These are phyloP conservation scores for Lytechinus pictus DNA, from an alignment of 35 echinoderm and acorn worm species.

Conservation along the genomic window DNA sequence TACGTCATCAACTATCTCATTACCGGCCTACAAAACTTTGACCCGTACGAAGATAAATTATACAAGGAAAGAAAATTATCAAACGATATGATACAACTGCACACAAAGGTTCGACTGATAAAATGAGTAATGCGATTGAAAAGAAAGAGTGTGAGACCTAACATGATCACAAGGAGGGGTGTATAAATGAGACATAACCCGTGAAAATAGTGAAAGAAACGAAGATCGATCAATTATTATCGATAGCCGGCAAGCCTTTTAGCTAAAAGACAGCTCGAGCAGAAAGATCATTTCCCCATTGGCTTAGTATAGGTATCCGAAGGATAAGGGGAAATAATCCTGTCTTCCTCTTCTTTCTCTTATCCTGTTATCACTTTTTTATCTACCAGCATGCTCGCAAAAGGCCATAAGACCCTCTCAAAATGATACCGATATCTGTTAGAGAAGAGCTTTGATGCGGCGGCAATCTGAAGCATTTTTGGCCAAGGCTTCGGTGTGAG, in stretches of 20 bases:
- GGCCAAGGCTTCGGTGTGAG: not conserved
- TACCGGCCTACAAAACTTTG: not conserved
- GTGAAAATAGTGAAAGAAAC: not conserved
- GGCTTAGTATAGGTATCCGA: not conserved
- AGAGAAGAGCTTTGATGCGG: not conserved
- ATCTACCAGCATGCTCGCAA: not conserved
- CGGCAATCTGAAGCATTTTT: slow-evolving; percentile 28
- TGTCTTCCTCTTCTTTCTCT: not conserved
- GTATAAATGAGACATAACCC: not conserved
- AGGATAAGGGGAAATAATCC: not conserved
- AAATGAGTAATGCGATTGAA: not conserved
- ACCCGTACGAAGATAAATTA: not conserved
- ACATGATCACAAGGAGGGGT: not conserved
- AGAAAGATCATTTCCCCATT: slow-evolving; percentile 25
- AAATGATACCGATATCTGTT: not conserved
- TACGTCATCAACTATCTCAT: not conserved
- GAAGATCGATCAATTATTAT: slow-evolving; percentile 17
- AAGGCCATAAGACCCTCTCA: slow-evolving; percentile 29
- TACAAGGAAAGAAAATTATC: not conserved
- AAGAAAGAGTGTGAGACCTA: not conserved
- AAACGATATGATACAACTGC: not conserved
- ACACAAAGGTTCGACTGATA: not conserved
- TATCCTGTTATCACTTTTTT: not conserved
- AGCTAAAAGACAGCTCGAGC: slow-evolving; percentile 24
- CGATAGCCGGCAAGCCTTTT: slow-evolving; percentile 35